Evolutionary conservation across 1,140 invertebrate genomes (phyloP), one percentile per base, ranked within the genome.

Genomic region (Bactericera cockerelli): DNA sequence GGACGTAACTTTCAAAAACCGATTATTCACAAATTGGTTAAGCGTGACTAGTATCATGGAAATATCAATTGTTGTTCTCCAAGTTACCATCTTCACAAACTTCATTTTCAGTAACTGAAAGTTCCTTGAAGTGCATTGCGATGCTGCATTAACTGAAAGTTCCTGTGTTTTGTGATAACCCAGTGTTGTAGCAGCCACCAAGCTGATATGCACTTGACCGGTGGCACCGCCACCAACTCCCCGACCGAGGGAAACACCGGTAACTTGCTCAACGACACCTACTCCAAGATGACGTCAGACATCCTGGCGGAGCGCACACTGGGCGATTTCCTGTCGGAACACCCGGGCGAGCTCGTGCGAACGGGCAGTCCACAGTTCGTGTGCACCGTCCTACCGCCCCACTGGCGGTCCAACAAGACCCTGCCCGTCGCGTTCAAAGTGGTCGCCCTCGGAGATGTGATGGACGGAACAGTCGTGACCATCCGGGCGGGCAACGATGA

Each of bases 391-490:
- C 73, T 97, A 57, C 93, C 93, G 39, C 80, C 83, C 1, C 94
- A 97, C 72, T 97, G 93, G 93, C 77, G 93, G 55, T 93, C 90
- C n/a, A 97, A 97, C 74, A 98, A 98, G 73, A 96, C 93, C 0
- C 75, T 98, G 16, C 94, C 93, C 13, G 85, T 89, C 57, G 90
- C 91, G 28, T 98, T 98, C 74, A 91, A 91, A 72, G 87, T 94
- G 63, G 86, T 93, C 1, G 87, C 90, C 1, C 73, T 97, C 19
- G 89, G 89, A 8, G 91, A 94, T 63, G 83, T 98, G 2, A 85
- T 87, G 62, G 94, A 98, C 71, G 94, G 95, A 1, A 98, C 94
- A 14, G 78, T 94, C 68, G 94, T 98, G 55, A 93, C 89, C 1
- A 85, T 98, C 10, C 72, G 83, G n/a, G 94, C 93, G 2, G 94